A percentile compares a stretch with the other conserved stretches of the same genome.
Evolutionary conservation across 2,888 invertebrate species (phyloP).

Genomic region (Leucoma salicis): DNA sequence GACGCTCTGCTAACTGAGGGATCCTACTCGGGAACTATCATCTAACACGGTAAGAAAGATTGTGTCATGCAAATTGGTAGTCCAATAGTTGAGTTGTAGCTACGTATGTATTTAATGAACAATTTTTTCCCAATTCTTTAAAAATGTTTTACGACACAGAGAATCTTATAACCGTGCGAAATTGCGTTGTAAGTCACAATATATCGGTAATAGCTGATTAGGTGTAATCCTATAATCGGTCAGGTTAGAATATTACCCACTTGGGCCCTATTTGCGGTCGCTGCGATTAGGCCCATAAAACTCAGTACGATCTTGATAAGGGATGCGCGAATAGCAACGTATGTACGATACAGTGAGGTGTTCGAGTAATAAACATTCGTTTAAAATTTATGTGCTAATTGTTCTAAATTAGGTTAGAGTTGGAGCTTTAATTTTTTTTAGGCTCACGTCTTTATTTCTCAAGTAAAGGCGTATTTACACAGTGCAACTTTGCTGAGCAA

Average conservation of each 20-base stretch:
- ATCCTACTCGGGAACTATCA: too few relatives aligned
- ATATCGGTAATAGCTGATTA: slow-evolving; percentile 80
- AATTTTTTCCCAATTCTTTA: too few relatives aligned
- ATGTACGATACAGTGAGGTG: slow-evolving; percentile 18
- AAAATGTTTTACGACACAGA: slow-evolving; percentile 12
- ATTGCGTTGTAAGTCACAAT: slow-evolving; percentile 53
- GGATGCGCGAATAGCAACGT: slow-evolving; percentile 63
- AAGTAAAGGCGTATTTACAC: too few relatives aligned
- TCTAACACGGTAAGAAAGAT: too few relatives aligned
- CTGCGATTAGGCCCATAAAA: slow-evolving; percentile 78
- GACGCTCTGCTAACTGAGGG: too few relatives aligned
- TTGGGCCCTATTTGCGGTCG: slow-evolving; percentile 73
- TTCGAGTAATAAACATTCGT: slow-evolving; percentile 34
- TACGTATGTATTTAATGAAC: too few relatives aligned
- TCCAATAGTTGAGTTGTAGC: too few relatives aligned
- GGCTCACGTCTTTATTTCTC: too few relatives aligned
- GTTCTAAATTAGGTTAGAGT: slow-evolving; percentile 18
- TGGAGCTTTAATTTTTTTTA: too few relatives aligned
- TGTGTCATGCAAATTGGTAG: too few relatives aligned
- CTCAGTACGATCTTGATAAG: slow-evolving; percentile 76
- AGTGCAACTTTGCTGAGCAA: too few relatives aligned
- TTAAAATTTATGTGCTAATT: slow-evolving; percentile 34
- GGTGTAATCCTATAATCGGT: slow-evolving; percentile 77
- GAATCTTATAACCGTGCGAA: slow-evolving; percentile 32
- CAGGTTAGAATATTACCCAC: slow-evolving; percentile 78